Percentiles rank a stretch among this genome's conserved stretches.
Conservation (phyloP, 1,140 invertebrate genomes). For the Proctacanthus coquilletti region DNA sequence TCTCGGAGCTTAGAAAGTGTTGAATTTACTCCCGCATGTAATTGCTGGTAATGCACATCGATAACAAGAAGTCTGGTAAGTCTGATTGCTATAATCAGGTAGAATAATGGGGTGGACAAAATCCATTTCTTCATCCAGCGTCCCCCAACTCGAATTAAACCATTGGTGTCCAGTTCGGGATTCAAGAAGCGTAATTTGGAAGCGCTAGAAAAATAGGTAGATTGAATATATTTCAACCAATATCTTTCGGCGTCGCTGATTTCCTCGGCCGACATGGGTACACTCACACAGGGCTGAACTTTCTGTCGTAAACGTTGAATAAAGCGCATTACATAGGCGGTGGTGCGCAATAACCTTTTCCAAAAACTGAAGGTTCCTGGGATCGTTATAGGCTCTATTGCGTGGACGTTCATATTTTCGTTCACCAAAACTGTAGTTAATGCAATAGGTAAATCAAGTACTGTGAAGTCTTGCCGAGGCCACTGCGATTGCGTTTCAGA, state of each 20-base stretch:
- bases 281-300: background rate
- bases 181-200: background rate
- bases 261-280: background rate
- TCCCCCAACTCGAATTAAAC: background rate
- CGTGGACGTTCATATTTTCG: too few species aligned
- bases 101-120: background rate
- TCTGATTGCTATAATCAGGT: background rate
- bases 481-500: too few species aligned
- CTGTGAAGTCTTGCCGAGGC: too few species aligned
- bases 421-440: too few species aligned
- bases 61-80: background rate
- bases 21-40: background rate
- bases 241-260: background rate
- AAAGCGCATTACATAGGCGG: too few species aligned
- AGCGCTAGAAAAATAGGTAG: background rate
- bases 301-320: too few species aligned
- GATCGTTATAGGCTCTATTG: too few species aligned
- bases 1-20: background rate
- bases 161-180: background rate
- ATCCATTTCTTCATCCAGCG: background rate
- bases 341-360: too few species aligned
- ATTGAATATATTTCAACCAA: background rate
- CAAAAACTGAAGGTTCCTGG: too few species aligned
- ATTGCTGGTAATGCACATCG: background rate
- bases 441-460: too few species aligned